Conservation (phyloP, 2,888 invertebrate genomes). For the Antitype chi region DNA sequence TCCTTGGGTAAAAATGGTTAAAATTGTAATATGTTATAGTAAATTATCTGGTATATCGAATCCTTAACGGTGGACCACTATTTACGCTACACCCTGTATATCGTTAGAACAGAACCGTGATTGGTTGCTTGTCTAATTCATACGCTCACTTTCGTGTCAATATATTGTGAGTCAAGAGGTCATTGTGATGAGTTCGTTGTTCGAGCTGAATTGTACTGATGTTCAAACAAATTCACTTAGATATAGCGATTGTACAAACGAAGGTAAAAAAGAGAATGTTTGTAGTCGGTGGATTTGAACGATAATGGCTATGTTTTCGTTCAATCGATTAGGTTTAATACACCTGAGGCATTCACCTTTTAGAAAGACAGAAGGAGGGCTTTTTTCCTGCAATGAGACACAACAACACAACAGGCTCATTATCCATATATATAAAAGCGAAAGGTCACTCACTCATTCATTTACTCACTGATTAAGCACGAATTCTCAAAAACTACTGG, state of each 20-base stretch:
- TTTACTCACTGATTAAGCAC: too few species aligned
- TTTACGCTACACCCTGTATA: too few species aligned
- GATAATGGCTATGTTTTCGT: background rate
- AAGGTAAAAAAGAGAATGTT: background rate
- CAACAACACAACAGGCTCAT: too few species aligned
- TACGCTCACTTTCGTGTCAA: slow-evolving; percentile 12
- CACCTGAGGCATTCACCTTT: background rate
- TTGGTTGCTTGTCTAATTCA: background rate
- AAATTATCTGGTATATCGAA: too few species aligned
- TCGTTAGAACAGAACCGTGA: background rate
- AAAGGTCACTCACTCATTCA: too few species aligned
- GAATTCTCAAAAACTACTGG: too few species aligned
- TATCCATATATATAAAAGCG: too few species aligned
- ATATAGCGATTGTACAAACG: slow-evolving; percentile 13
- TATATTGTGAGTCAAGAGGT: slow-evolving; percentile 35
- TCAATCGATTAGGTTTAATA: background rate
- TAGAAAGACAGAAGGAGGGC: too few species aligned
- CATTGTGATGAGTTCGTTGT: slow-evolving; percentile 21
- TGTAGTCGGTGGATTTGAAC: background rate
- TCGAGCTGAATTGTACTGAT: slow-evolving; percentile 26
- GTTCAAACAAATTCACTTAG: slow-evolving; percentile 23
- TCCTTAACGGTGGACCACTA: too few species aligned
- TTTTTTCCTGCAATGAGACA: too few species aligned
- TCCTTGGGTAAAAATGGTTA: too few species aligned
- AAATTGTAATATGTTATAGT: too few species aligned